phyloP scores from a whole-genome alignment of 2,888 invertebrate species.

The Diadromus collaris region DNA sequence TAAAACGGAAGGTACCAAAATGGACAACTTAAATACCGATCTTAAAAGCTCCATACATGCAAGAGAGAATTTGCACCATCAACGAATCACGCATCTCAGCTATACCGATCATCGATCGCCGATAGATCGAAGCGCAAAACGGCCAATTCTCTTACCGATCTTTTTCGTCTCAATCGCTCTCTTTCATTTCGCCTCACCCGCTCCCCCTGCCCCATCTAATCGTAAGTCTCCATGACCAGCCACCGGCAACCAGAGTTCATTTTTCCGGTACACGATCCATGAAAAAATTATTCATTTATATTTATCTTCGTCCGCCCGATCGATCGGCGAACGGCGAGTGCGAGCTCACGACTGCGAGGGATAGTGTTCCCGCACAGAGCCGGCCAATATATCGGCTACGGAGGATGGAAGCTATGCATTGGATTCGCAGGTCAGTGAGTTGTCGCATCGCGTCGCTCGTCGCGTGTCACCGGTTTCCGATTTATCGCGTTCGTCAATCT shows the following conservation, averaged over 20 bases:
- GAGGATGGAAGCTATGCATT: constrained; percentile 75
- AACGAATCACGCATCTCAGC: too few species aligned
- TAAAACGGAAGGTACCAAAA: too few species aligned
- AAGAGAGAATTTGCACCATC: too few species aligned
- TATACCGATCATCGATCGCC: not conserved
- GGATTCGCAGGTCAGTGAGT: constrained; percentile 80
- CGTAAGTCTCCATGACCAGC: too few species aligned
- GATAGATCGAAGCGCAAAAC: too few species aligned
- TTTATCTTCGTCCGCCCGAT: not conserved
- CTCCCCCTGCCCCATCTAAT: too few species aligned
- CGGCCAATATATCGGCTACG: constrained; percentile 13
- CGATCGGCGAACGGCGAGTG: not conserved
- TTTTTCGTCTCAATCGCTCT: too few species aligned
- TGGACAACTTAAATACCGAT: not conserved
- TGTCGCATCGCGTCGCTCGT: constrained; percentile 77
- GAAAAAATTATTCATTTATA: not conserved
- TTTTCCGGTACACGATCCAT: not conserved
- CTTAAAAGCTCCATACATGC: not conserved
- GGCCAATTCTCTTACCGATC: too few species aligned
- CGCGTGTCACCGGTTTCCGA: constrained; percentile 75
- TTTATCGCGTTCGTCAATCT: constrained; percentile 80
- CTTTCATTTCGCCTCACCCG: too few species aligned
- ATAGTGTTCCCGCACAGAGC: too few species aligned
- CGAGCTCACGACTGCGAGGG: not conserved
- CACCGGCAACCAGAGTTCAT: too few species aligned